Evolutionary conservation across 2,113 vertebrate species (phyloP).

Genomic region (Phylloscopus trochiloides): DNA sequence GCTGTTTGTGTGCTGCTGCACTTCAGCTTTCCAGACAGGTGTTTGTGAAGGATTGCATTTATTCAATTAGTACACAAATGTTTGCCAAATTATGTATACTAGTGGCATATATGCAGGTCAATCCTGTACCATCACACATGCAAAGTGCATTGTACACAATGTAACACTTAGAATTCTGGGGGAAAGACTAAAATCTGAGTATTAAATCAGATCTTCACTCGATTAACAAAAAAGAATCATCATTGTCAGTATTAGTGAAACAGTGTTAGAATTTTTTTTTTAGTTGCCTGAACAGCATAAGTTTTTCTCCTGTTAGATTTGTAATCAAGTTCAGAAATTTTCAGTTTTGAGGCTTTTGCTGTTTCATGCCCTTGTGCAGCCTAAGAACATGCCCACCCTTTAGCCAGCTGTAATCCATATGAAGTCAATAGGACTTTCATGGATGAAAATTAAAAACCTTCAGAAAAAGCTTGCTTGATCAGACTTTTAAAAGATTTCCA

Average conservation of each 20-base stretch:
- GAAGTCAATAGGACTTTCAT: not conserved
- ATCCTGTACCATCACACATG: not conserved
- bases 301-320: not conserved
- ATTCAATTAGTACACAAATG: not conserved
- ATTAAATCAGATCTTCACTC: not conserved
- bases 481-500: not conserved
- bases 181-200: not conserved
- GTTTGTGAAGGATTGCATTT: not conserved
- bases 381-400: not conserved
- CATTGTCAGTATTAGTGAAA: not conserved
- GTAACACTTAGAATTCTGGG: not conserved
- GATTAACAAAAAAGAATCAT: not conserved
- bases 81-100: not conserved
- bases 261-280: not conserved
- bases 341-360: not conserved
- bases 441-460: not conserved
- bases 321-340: not conserved
- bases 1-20: not conserved
- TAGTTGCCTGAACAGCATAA: not conserved
- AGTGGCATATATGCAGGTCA: not conserved
- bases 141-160: not conserved
- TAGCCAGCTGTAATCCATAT: not conserved
- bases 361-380: not conserved
- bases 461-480: not conserved
- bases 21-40: not conserved